Evolutionary conservation across 2,888 invertebrate genomes (phyloP), one percentile per base, ranked within the genome.

Genomic region (Patella depressa): DNA sequence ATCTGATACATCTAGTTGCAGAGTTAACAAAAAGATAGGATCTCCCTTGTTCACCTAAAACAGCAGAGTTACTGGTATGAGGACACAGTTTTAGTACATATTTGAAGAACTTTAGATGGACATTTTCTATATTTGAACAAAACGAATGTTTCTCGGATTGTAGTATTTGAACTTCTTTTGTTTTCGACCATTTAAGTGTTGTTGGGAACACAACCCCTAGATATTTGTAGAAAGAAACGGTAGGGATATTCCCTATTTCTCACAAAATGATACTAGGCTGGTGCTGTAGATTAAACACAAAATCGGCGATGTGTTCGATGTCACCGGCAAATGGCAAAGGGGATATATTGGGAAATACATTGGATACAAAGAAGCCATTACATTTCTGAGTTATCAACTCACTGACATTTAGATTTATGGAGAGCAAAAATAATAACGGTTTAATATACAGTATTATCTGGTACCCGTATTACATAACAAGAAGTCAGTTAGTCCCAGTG

Each of bases 101-200:
- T n/a, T n/a, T n/a, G n/a, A n/a, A n/a, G 17, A 24, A 73, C n/a
- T n/a, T n/a, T n/a, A n/a, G n/a, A n/a, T n/a, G n/a, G n/a, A n/a
- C n/a, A n/a, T 57, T 19, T 73, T 59, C 73, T 2, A 73, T 73
- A 1, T 19, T 29, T 53, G 24, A 4, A 24, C 19, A 73, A 14
- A 3, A 29, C 5, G 34, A 4, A 57, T 57, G 59, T 53, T 73
- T 57, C 17, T 82, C 79, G 79, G 57, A 72, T 73, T 72, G 2
- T 17, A 14, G 53, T 53, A 2, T 65, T 69, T 29, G 17, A 29
- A 12, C 17, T n/a, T 53, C 11, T 19, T 7, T n/a, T 19, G 29
- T 65, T 59, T 11, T 59, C 53, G 24, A 53, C 73, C 73, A 77
- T 7, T 53, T 73, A 9, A 69, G 73, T 73, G 73, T 54, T 4